Conservation (phyloP, 23 tunicate genomes). For the Trididemnum clinides region DNA sequence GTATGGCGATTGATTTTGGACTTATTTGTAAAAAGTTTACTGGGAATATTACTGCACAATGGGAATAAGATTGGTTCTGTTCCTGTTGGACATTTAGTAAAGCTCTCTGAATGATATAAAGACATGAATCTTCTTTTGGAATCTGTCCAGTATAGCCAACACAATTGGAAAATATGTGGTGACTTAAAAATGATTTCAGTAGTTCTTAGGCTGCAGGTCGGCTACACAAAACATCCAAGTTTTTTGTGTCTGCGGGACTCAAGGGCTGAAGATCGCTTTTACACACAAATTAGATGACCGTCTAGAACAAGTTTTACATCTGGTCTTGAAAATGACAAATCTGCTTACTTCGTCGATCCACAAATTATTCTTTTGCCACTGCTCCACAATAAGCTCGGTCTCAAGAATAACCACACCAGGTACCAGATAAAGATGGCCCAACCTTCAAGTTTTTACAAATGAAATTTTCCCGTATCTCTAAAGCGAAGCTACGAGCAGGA, state of each 20-base stretch:
- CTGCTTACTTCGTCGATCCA: constrained; percentile 35
- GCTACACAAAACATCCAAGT: constrained; percentile 25
- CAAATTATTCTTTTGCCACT: constrained; percentile 42
- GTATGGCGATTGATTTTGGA: constrained; percentile 39
- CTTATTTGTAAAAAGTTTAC: constrained; percentile 22
- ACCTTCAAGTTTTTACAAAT: constrained; percentile 30
- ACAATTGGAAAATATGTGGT: constrained; percentile 39
- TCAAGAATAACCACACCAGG: constrained; percentile 39
- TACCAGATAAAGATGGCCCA: constrained; percentile 35
- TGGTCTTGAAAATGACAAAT: constrained; percentile 38
- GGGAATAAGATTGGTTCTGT: constrained; percentile 27
- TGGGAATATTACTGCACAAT: constrained; percentile 24
- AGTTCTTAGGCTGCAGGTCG: constrained; percentile 24
- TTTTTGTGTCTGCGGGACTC: constrained; percentile 36
- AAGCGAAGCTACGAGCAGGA: constrained; percentile 46
- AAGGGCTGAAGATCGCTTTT: constrained; percentile 13
- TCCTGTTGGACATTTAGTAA: constrained; percentile 23
- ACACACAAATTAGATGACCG: constrained; percentile 27
- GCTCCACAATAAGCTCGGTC: constrained; percentile 39
- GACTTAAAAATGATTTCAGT: constrained; percentile 29
- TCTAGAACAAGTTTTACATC: constrained; percentile 40
- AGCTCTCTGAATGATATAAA: constrained; percentile 26
- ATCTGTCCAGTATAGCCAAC: constrained; percentile 26
- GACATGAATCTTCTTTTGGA: constrained; percentile 16
- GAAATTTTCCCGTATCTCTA: constrained; percentile 40